Evolutionary conservation across 2,888 invertebrate genomes (phyloP).

Genomic region (Stegana nigrithorax): DNA sequence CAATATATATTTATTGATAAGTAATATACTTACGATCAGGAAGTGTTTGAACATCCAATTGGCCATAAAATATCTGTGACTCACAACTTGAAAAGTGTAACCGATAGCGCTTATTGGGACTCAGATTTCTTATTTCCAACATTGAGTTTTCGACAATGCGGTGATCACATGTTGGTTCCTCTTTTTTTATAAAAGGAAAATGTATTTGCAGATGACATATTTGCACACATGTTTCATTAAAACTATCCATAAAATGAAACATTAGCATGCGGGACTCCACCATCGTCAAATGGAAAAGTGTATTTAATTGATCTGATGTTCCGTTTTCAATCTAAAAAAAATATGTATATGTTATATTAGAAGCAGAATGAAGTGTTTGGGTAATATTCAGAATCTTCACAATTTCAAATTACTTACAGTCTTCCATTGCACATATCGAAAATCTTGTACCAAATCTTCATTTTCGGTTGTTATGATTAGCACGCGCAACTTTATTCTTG

Average conservation of each 20-base stretch:
- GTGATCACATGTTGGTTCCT: slow-evolving; percentile 54
- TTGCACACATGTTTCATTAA: slow-evolving; percentile 60
- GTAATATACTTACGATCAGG: slow-evolving; percentile 66
- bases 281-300: slow-evolving; percentile 57
- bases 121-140: slow-evolving; percentile 52
- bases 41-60: slow-evolving; percentile 62
- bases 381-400: too few species aligned
- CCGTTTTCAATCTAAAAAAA: slow-evolving; percentile 61
- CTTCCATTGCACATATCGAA: slow-evolving; percentile 68
- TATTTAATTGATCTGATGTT: slow-evolving; percentile 57
- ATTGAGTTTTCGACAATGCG: slow-evolving; percentile 55
- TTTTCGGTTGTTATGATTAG: slow-evolving; percentile 65
- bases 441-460: slow-evolving; percentile 63
- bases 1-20: too few species aligned
- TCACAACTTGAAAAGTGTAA: slow-evolving; percentile 61
- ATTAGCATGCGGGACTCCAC: slow-evolving; percentile 64
- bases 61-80: slow-evolving; percentile 59
- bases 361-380: not conserved
- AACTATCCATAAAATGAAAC: slow-evolving; percentile 58
- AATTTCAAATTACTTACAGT: slow-evolving; percentile 63
- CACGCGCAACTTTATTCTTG: slow-evolving; percentile 62
- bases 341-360: not conserved
- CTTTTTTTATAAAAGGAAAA: slow-evolving; percentile 49
- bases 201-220: slow-evolving; percentile 58
- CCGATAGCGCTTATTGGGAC: slow-evolving; percentile 59